phyloP scores from a whole-genome alignment of 1,140 invertebrate genomes.

The Drosophila erecta region DNA sequence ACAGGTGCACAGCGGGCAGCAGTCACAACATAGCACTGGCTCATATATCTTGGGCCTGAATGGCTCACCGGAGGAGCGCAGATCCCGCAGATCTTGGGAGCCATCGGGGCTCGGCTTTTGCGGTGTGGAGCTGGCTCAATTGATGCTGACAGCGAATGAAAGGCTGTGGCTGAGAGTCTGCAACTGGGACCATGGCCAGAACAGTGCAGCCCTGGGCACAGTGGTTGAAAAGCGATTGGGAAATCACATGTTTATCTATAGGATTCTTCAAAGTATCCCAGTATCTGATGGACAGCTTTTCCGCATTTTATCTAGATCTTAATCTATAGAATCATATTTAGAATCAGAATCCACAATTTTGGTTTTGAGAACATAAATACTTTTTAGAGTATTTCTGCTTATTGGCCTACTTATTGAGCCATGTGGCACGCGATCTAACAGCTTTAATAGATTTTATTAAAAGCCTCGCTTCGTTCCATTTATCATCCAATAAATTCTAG shows the following conservation, averaged over 20 bases:
- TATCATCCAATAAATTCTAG: background rate
- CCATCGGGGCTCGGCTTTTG: slow-evolving; percentile 9
- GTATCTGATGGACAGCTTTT: too few species aligned
- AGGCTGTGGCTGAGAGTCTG: slow-evolving; percentile 56
- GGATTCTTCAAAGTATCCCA: too few species aligned
- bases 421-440: too few species aligned
- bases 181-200: slow-evolving; percentile 40
- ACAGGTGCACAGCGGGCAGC: slow-evolving; percentile 81
- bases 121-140: slow-evolving; percentile 67
- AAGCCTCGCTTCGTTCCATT: background rate
- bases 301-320: too few species aligned
- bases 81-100: background rate
- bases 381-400: too few species aligned
- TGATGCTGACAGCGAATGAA: slow-evolving; percentile 83
- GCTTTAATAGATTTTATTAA: background rate
- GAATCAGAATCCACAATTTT: too few species aligned
- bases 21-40: slow-evolving; percentile 77
- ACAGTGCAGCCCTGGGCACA: slow-evolving; percentile 19
- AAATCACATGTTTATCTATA: too few species aligned
- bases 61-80: slow-evolving; percentile 18
- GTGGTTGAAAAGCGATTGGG: slow-evolving; percentile 1
- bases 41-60: slow-evolving; percentile 72
- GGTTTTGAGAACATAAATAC: too few species aligned
- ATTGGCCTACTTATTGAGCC: too few species aligned
- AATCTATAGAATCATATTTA: too few species aligned